phyloP scores from a whole-genome alignment of 2,797 vertebrate genomes.

The Staurois parvus region DNA sequence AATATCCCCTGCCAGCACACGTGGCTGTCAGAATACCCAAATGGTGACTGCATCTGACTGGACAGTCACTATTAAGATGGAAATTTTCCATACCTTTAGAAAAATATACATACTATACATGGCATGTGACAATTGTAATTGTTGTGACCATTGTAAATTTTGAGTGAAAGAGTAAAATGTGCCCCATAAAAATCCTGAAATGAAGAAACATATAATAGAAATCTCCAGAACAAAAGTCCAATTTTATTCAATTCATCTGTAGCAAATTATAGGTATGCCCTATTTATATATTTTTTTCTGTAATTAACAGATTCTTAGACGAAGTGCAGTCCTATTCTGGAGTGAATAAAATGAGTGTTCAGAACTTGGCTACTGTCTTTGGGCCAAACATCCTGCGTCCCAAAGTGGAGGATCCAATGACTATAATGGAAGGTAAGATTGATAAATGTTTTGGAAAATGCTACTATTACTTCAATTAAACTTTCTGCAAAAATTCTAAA shows the following conservation, averaged over 20 bases:
- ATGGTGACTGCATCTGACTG: no score
- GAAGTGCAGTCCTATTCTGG: constrained; percentile 97
- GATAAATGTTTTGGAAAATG: background rate
- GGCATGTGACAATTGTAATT: no score
- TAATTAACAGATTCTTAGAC: constrained; percentile 89
- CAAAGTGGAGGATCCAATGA: constrained; percentile 94
- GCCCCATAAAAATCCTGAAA: no score
- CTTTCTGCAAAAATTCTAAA: no score
- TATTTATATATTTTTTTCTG: background rate
- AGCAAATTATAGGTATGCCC: background rate
- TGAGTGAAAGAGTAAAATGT: no score
- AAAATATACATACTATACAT: no score
- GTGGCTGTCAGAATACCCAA: no score
- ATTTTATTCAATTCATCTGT: background rate
- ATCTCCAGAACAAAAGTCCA: background rate
- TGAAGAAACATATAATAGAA: no score
- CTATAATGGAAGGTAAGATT: constrained; percentile 94
- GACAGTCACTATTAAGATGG: no score
- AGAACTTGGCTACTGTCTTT: constrained; percentile 97
- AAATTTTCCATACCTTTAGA: no score
- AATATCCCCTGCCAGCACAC: no score
- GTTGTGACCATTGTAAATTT: no score
- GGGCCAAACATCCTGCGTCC: constrained; percentile 95
- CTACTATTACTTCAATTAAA: background rate
- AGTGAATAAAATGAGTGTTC: constrained; percentile 97